Evolutionary conservation across 2,888 invertebrate genomes (phyloP), one percentile per base, ranked within the genome.

Genomic region (Catocala fraxini): DNA sequence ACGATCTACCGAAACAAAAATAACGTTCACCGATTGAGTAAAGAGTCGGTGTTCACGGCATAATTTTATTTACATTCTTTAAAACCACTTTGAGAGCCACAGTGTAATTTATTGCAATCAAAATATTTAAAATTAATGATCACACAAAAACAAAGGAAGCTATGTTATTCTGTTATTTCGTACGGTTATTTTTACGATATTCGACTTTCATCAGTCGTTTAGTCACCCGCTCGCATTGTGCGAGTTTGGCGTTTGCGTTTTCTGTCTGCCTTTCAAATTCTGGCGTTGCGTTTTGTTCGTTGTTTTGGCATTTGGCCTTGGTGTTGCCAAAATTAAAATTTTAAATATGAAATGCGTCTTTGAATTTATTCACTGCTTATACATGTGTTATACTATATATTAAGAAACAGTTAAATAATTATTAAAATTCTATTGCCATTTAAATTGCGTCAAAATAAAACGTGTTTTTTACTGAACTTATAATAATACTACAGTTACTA

Each of bases 1-100:
- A 64, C 56, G 56, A 64, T 62, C 1, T 52, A 66, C 0, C 61
- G 76, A 68, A 75, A 72, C 71, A 71, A 77, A 81, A 80, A 79
- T 79, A 81, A 79, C 80, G 72, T 72, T 75, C 61, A 66, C 67
- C 59, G 67, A 51, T 33, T 11, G 45, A 34, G 43, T 47, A 45
- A 60, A 52, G 25, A 56, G 51, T 65, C 11, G 39, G 12, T 58
- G 42, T 63, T 63, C 52, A 64, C 43, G 9, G 49, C 55, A 59
- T 63, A 15, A 51, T 65, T 7, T 62, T 61, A 48, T 52, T 62
- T 63, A 51, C 51, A 51, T 56, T 46, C n/a, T 54, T 15, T 4
- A 35, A 25, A 12, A 25, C 33, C 15, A 55, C 39, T 13, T 9
- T 42, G 2, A 5, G 51, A 51, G 7, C 51, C 41, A 48, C 35